Evolutionary conservation across 2,888 invertebrate genomes (phyloP).

Genomic region (Acrobasis suavella): DNA sequence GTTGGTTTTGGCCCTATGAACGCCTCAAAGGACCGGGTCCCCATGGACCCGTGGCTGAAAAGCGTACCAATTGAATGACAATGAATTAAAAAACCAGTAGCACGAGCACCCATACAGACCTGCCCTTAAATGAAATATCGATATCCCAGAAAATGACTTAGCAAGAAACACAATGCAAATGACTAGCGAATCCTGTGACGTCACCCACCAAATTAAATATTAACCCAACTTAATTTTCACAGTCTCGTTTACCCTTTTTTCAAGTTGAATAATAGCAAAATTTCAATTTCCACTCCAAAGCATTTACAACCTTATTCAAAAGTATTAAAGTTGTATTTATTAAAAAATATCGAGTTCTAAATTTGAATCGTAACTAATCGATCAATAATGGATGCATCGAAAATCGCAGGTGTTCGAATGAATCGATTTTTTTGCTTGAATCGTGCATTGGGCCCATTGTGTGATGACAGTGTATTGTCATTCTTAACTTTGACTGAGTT

Average conservation of each 20-base stretch:
- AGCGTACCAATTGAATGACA: too few relatives aligned
- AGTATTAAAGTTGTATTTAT: slow-evolving; percentile 25
- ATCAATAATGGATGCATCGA: slow-evolving; percentile 69
- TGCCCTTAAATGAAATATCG: slow-evolving; percentile 4
- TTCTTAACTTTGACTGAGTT: slow-evolving; percentile 27
- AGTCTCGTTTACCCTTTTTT: slow-evolving; percentile 44
- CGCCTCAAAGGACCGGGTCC: too few relatives aligned
- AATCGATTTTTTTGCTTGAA: slow-evolving; percentile 63
- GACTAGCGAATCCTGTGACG: slow-evolving; percentile 32
- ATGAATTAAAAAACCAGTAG: slow-evolving; percentile 3
- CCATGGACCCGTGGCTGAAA: too few relatives aligned
- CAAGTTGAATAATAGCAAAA: slow-evolving; percentile 32
- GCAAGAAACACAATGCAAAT: slow-evolving; percentile 33
- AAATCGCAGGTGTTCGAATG: slow-evolving; percentile 78
- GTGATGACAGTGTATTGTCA: slow-evolving; percentile 51
- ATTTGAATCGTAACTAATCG: slow-evolving; percentile 60
- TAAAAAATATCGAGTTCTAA: slow-evolving; percentile 6
- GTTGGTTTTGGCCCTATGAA: too few relatives aligned
- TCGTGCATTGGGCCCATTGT: slow-evolving; percentile 47
- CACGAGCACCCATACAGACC: not conserved
- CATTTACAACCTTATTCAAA: slow-evolving; percentile 25
- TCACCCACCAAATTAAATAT: slow-evolving; percentile 40
- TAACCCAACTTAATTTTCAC: slow-evolving; percentile 36
- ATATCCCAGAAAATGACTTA: slow-evolving; percentile 25
- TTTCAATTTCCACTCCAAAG: not conserved